These are phyloP conservation scores for Diabrotica undecimpunctata DNA, from an alignment of 1,140 invertebrate genomes.

Conservation along the genomic window DNA sequence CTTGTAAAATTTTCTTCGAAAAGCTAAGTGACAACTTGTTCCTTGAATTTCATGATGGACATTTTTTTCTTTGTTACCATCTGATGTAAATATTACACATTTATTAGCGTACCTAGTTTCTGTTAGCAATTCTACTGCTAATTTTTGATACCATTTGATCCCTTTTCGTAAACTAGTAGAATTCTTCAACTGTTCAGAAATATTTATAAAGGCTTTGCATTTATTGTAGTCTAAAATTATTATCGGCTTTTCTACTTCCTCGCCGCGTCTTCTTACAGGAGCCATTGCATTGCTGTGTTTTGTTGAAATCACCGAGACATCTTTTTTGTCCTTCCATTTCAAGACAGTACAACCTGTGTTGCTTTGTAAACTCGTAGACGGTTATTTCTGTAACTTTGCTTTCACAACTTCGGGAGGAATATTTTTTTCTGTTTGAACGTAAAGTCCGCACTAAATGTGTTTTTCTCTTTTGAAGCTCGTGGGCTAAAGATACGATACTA, in stretches of 20 bases:
- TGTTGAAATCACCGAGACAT: not conserved
- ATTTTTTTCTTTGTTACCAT: not conserved
- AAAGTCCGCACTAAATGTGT: no score
- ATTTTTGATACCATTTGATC: constrained; percentile 4
- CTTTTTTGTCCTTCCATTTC: constrained; percentile 2
- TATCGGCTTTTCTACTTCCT: constrained; percentile 4
- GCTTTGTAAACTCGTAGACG: not conserved
- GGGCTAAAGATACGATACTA: no score
- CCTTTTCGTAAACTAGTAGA: not conserved
- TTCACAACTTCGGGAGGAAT: not conserved
- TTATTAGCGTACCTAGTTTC: not conserved
- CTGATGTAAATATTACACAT: not conserved
- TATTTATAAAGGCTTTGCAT: not conserved
- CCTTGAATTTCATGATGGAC: no score
- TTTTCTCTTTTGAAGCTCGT: not conserved
- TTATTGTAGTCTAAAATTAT: constrained; percentile 1
- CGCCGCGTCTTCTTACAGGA: not conserved
- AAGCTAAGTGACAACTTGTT: not conserved
- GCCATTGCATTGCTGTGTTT: not conserved
- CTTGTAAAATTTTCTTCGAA: not conserved
- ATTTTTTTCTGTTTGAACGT: not conserved
- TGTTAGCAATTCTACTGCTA: not conserved
- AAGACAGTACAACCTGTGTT: not conserved
- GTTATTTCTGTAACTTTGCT: not conserved
- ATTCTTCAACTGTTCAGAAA: not conserved